A percentile compares a stretch with the other conserved stretches of the same genome.
Evolutionary conservation across 2,888 invertebrate species (phyloP).

Genomic region (Amphiduros pacificus): DNA sequence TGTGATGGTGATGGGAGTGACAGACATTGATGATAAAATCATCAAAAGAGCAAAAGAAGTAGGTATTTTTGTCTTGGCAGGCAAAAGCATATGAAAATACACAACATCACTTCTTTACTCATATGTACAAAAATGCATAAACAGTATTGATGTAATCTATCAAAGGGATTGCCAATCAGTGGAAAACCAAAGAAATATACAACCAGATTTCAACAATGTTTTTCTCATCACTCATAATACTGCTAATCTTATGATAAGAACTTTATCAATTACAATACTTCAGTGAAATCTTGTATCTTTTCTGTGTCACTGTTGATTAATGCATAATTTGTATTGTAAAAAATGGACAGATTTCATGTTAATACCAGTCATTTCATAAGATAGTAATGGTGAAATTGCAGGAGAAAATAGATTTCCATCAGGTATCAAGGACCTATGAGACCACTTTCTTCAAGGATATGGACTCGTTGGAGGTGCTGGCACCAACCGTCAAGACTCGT

Average conservation of each 20-base stretch:
- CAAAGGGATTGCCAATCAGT: too few relatives aligned
- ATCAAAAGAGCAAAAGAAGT: conserved; percentile 70
- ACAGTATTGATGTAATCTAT: too few relatives aligned
- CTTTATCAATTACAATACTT: not conserved
- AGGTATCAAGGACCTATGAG: conserved; percentile 72
- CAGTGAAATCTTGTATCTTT: not conserved
- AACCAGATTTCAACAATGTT: not conserved
- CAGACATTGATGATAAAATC: conserved; percentile 94
- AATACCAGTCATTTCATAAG: not conserved
- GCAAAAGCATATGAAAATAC: too few relatives aligned
- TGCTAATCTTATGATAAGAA: not conserved
- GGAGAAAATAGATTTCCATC: conserved; percentile 64
- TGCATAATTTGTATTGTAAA: not conserved
- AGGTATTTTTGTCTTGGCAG: too few relatives aligned
- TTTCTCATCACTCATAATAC: not conserved
- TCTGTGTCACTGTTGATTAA: not conserved
- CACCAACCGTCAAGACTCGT: conserved; percentile 73
- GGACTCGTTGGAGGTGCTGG: conserved; percentile 70
- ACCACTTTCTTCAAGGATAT: conserved; percentile 82
- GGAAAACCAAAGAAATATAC: too few relatives aligned
- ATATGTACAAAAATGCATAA: too few relatives aligned
- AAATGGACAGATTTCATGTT: not conserved
- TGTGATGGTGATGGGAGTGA: conserved; percentile 84
- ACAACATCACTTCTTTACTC: too few relatives aligned
- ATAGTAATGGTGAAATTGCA: conserved; percentile 26